Conservation (phyloP, 2,888 invertebrate genomes). For the Miltochrista miniata region DNA sequence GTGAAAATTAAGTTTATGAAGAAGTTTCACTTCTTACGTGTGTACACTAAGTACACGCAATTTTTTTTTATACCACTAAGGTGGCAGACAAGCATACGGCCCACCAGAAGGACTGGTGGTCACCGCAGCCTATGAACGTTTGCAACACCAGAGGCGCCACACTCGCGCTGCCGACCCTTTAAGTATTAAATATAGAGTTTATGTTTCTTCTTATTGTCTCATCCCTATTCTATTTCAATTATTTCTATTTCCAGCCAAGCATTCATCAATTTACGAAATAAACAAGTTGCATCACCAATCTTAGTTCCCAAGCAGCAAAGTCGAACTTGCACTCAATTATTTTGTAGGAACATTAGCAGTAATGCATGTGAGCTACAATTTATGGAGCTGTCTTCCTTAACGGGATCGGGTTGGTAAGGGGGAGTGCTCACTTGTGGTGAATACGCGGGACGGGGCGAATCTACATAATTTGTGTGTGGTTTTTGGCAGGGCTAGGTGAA, state of each 20-base stretch:
- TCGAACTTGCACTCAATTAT: constrained; percentile 35
- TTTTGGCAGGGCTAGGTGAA: neutral
- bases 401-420: constrained; percentile 23
- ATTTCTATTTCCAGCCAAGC: neutral
- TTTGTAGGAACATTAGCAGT: constrained; percentile 43
- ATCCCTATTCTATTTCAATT: too few species aligned
- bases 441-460: neutral
- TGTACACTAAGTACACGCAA: too few species aligned
- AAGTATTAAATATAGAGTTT: too few species aligned
- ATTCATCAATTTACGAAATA: constrained; percentile 1
- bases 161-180: too few species aligned
- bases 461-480: neutral
- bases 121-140: too few species aligned
- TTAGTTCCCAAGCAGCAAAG: neutral
- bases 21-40: too few species aligned
- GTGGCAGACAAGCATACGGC: too few species aligned
- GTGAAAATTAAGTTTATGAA: too few species aligned
- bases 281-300: neutral
- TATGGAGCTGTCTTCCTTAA: constrained; percentile 38
- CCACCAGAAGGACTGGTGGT: too few species aligned
- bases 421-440: constrained; percentile 11
- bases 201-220: too few species aligned
- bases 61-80: too few species aligned
- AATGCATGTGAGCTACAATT: constrained; percentile 42
- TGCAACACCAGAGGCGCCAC: too few species aligned